Evolutionary conservation across 2,888 invertebrate genomes (phyloP).

Genomic region (Campopleginae sp.): DNA sequence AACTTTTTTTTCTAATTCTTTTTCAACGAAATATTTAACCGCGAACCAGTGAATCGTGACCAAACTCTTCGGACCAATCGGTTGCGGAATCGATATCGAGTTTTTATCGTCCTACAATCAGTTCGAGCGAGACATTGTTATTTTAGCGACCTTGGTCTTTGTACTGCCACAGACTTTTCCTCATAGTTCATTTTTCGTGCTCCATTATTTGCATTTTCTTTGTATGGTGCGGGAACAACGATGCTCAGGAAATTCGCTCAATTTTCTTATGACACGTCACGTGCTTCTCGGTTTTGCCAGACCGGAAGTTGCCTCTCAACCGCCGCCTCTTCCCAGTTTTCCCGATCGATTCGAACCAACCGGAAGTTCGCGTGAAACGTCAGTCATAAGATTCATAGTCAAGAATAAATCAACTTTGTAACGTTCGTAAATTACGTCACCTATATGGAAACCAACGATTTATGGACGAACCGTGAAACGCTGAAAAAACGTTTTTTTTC

Average conservation of each 20-base stretch:
- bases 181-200: neutral
- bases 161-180: neutral
- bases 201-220: no score
- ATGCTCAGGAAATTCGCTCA: neutral
- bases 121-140: neutral
- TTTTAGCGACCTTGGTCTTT: neutral
- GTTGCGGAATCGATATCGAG: neutral
- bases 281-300: neutral
- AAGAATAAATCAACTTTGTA: conserved; percentile 2
- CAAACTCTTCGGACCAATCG: neutral
- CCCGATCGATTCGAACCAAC: neutral
- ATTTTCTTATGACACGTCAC: neutral
- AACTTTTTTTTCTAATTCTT: neutral
- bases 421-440: neutral
- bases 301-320: conserved; percentile 33
- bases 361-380: conserved; percentile 20
- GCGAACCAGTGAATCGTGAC: neutral
- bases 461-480: neutral
- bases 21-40: neutral
- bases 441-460: neutral
- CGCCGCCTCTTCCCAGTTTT: conserved; percentile 10
- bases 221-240: neutral
- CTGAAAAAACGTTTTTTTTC: neutral
- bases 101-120: neutral
- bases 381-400: conserved; percentile 9